Conservation (phyloP, 2,888 invertebrate species). For the Amiota minor region DNA sequence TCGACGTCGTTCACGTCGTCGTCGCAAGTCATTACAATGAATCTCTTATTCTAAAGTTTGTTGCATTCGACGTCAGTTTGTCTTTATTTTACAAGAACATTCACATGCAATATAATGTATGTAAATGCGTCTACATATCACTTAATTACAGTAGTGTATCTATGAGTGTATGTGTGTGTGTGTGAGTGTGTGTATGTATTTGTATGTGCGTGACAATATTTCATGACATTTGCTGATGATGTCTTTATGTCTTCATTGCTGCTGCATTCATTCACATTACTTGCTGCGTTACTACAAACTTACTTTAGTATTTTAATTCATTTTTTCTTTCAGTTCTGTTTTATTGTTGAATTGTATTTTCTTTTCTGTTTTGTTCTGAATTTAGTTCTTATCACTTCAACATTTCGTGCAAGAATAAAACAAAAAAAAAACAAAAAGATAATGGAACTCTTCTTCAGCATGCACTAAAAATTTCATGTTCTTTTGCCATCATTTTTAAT, state of each 20-base stretch:
- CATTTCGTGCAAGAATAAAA: conserved; percentile 9
- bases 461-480: conserved; percentile 50
- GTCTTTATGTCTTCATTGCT: conserved; percentile 39
- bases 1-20: conserved; percentile 5
- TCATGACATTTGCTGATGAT: conserved; percentile 44
- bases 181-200: background rate
- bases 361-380: background rate
- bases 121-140: too few species aligned
- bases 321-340: conserved; percentile 6
- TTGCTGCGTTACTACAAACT: too few species aligned
- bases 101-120: background rate
- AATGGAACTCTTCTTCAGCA: conserved; percentile 36
- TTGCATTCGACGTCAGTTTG: conserved; percentile 37
- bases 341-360: background rate
- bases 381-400: conserved; percentile 11
- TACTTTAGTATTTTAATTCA: background rate
- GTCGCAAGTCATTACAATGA: conserved; percentile 47
- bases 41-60: conserved; percentile 45
- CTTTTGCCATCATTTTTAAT: conserved; percentile 54
- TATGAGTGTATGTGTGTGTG: background rate
- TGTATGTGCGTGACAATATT: conserved; percentile 58
- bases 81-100: background rate
- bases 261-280: background rate
- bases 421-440: conserved; percentile 30
- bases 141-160: background rate